Conservation (phyloP, 1,140 invertebrate genomes). For the Popillia japonica region DNA sequence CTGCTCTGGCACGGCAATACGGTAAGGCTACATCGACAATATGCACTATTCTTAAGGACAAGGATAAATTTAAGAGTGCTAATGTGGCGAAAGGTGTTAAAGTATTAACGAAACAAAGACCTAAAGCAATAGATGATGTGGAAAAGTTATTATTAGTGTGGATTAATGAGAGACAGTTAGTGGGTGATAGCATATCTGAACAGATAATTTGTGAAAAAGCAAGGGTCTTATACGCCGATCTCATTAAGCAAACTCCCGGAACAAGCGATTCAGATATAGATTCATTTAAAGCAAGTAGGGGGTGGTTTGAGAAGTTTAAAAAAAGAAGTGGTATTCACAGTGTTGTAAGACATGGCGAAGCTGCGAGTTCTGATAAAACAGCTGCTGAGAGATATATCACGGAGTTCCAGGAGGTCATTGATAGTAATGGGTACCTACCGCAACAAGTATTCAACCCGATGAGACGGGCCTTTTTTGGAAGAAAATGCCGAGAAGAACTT, state of each 20-base stretch:
- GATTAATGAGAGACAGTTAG: conserved; percentile 23
- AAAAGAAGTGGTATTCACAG: conserved; percentile 45
- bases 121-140: conserved; percentile 43
- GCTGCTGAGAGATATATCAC: conserved; percentile 32
- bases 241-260: not conserved
- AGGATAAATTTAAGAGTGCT: too few relatives aligned
- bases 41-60: too few relatives aligned
- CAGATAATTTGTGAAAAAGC: conserved; percentile 25
- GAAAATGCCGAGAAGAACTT: too few relatives aligned
- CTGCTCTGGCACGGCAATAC: too few relatives aligned
- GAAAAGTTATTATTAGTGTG: conserved; percentile 46
- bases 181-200: conserved; percentile 1
- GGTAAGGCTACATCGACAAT: too few relatives aligned
- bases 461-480: conserved; percentile 59
- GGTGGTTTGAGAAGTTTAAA: conserved; percentile 36
- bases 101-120: conserved; percentile 40
- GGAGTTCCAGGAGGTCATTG: not conserved
- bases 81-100: too few relatives aligned
- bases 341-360: conserved; percentile 47
- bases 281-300: not conserved
- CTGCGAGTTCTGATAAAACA: not conserved
- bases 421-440: conserved; percentile 49
- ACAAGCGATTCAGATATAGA: not conserved
- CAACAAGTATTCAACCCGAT: conserved; percentile 61
- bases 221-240: not conserved